phyloP scores from a whole-genome alignment of 2,888 invertebrate species.

The Coelopa pilipes region DNA sequence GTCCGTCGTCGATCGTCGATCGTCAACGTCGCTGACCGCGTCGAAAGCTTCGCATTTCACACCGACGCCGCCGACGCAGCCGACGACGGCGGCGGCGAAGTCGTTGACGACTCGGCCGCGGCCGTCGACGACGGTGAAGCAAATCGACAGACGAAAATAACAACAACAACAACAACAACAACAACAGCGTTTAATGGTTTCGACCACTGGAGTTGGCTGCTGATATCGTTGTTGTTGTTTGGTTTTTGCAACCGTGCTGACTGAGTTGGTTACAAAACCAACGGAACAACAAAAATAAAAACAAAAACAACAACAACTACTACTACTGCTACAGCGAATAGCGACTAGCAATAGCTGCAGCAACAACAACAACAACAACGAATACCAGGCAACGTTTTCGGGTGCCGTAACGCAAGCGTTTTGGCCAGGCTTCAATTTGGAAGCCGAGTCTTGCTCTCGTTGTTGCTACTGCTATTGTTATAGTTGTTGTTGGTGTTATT shows the following conservation, averaged over 20 bases:
- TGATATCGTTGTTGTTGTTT: background rate
- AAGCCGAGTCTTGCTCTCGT: conserved; percentile 9
- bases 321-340: background rate
- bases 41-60: conserved; percentile 19
- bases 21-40: conserved; percentile 18
- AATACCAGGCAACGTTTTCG: background rate
- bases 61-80: conserved; percentile 4
- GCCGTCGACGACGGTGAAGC: background rate
- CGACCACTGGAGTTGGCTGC: background rate
- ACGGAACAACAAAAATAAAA: conserved; percentile 13
- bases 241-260: conserved; percentile 23
- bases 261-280: conserved; percentile 27
- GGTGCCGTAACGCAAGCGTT: background rate
- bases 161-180: too few species aligned
- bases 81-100: background rate
- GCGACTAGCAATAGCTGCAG: too few species aligned
- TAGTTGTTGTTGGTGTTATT: too few species aligned
- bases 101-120: background rate
- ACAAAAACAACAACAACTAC: conserved; percentile 12
- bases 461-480: background rate
- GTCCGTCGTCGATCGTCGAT: too few species aligned
- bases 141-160: background rate
- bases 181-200: too few species aligned
- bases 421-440: conserved; percentile 29
- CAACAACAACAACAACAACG: conserved; percentile 14